A percentile compares a stretch with the other conserved stretches of the same genome.
Conservation (phyloP, 1,140 invertebrate species). For the Paralvinella palmiformis region DNA sequence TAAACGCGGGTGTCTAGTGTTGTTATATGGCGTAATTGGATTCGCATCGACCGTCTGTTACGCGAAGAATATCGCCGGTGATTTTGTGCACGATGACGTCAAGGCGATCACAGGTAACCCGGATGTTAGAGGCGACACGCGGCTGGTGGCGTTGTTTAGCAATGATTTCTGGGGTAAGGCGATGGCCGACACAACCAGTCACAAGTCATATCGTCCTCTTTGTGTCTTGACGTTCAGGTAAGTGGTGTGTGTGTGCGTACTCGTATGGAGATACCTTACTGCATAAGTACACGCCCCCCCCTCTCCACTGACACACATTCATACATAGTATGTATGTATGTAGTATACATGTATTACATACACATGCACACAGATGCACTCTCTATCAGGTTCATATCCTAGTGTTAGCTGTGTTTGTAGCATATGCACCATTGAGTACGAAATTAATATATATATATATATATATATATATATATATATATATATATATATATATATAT, state of each 20-base stretch:
- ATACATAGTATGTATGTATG: no score
- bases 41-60: slow-evolving; percentile 53
- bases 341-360: no score
- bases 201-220: slow-evolving; percentile 90
- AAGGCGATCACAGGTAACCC: slow-evolving; percentile 91
- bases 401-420: slow-evolving; percentile 8
- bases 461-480: background rate
- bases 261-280: no score
- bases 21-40: no score
- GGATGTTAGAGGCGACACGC: slow-evolving; percentile 78
- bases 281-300: no score
- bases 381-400: no score
- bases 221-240: slow-evolving; percentile 82
- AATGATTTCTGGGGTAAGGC: slow-evolving; percentile 96
- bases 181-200: slow-evolving; percentile 77
- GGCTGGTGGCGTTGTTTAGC: slow-evolving; percentile 76
- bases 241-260: no score
- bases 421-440: background rate
- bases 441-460: slow-evolving; percentile 8
- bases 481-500: slow-evolving; percentile 18
- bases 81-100: slow-evolving; percentile 92
- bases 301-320: no score
- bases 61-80: slow-evolving; percentile 78
- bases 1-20: no score
- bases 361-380: no score